A percentile compares a stretch with the other conserved stretches of the same genome.
These are phyloP conservation scores for Polypterus senegalus DNA, from an alignment of 2,113 vertebrate genomes.

Conservation along the genomic window DNA sequence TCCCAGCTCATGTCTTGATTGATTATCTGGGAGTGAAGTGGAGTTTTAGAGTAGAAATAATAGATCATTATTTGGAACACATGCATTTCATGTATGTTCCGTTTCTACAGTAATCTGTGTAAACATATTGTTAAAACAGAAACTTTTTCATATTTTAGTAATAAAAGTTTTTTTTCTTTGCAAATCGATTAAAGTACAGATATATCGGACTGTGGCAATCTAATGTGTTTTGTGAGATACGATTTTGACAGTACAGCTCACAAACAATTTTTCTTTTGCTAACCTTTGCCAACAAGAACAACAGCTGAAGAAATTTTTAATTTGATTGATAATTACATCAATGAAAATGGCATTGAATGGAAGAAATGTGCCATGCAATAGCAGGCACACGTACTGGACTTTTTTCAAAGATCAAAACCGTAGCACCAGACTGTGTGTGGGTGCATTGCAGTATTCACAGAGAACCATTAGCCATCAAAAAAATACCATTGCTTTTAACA, in stretches of 20 bases:
- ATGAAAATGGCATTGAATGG: slow-evolving; percentile 29
- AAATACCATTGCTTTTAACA: slow-evolving; percentile 24
- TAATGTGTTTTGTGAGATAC: slow-evolving; percentile 31
- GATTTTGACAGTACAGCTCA: slow-evolving; percentile 29
- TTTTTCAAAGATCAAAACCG: slow-evolving; percentile 29
- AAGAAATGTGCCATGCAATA: slow-evolving; percentile 28
- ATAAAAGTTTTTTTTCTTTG: slow-evolving; percentile 11
- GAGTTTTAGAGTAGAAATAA: too few relatives aligned
- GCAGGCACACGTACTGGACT: slow-evolving; percentile 31
- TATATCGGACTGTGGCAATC: slow-evolving; percentile 30
- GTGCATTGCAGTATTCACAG: slow-evolving; percentile 25
- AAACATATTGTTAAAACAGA: too few relatives aligned
- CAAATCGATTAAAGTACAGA: slow-evolving; percentile 32
- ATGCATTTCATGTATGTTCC: too few relatives aligned
- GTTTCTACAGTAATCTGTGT: too few relatives aligned
- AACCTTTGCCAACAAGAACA: slow-evolving; percentile 30
- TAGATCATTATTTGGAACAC: too few relatives aligned
- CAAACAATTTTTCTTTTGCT: slow-evolving; percentile 31
- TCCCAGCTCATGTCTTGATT: too few relatives aligned
- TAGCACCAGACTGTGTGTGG: slow-evolving; percentile 25
- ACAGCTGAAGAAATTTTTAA: slow-evolving; percentile 33
- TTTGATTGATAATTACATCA: slow-evolving; percentile 33
- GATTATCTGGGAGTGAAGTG: too few relatives aligned
- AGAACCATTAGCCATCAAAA: slow-evolving; percentile 21
- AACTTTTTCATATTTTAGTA: too few relatives aligned